Evolutionary conservation across 2,113 vertebrate genomes (phyloP), one percentile per base, ranked within the genome.

Genomic region (Mobula hypostoma): DNA sequence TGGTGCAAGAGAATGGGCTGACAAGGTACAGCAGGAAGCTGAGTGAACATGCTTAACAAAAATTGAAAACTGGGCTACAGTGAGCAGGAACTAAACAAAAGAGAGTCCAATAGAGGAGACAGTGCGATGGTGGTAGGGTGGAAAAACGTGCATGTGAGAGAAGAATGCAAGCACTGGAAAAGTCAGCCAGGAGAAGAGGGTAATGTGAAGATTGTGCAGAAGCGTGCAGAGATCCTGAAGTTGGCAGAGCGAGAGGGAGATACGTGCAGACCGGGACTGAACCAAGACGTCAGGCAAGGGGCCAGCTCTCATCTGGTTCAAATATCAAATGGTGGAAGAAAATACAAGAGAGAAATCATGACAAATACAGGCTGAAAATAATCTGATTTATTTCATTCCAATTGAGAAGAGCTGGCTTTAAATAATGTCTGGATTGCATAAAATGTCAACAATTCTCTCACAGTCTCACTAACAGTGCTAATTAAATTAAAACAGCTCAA

Each of bases 251-350:
- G 58, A 6, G 29, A 63, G 85, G n/a, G 58, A 90, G 14, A 66
- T 90, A 66, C 58, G 61, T 90, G 85, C 85, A 90, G 85, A 68
- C 61, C 15, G 66, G 63, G 85, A 32, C 85, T 32, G 11, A 66
- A 90, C 27, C 27, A 90, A 90, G 61, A 90, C 29, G n/a, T 68
- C 85, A 66, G 85, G 85, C 85, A 36, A 63, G 29, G 7, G 11
- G 85, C 85, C 85, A 90, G 17, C 85, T 66, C 32, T 90, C 85
- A 90, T 90, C 85, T 90, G 85, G 85, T 90, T 90, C 85, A 90
- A 90, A 90, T 90, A 66, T 90, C 85, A 90, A 66, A 61, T 66
- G 85, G 66, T 90, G 85, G 85, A 66, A 68, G 66, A 32, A 90
- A 90, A 90, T n/a, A 68, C 29, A n/a, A 90, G 61, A 90, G 85